These are phyloP conservation scores for Lycocerus yunnanus DNA, from an alignment of 2,888 invertebrate genomes.

Conservation along the genomic window DNA sequence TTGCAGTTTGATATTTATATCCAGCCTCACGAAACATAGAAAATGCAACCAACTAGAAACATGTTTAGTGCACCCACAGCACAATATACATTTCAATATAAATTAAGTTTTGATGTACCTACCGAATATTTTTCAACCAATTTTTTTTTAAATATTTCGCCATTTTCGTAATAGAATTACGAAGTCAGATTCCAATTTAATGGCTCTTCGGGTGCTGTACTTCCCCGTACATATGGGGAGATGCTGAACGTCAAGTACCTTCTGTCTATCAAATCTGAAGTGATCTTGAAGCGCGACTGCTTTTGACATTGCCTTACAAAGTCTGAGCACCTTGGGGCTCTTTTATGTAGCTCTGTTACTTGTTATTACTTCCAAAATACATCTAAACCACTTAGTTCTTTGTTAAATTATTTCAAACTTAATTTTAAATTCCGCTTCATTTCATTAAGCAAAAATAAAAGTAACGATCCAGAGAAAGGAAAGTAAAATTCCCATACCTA, in stretches of 20 bases:
- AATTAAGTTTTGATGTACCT: not conserved
- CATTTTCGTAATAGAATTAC: constrained; percentile 9
- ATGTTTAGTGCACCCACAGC: constrained; percentile 1
- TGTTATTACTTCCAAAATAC: constrained; percentile 24
- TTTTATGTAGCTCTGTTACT: constrained; percentile 19
- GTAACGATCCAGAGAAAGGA: not conserved
- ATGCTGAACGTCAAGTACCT: constrained; percentile 27
- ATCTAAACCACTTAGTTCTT: constrained; percentile 8
- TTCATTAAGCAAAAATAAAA: not conserved
- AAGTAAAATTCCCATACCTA: not conserved
- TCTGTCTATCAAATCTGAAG: constrained; percentile 33
- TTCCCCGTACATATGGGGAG: constrained; percentile 26
- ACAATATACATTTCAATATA: not conserved
- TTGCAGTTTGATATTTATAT: constrained; percentile 24
- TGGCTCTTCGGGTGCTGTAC: constrained; percentile 25
- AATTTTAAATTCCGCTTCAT: not conserved
- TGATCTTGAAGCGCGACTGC: constrained; percentile 34
- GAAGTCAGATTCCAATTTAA: constrained; percentile 23
- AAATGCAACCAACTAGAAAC: constrained; percentile 1
- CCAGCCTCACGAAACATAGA: constrained; percentile 4
- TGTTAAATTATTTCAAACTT: not conserved
- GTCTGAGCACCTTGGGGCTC: constrained; percentile 26
- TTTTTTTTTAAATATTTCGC: constrained; percentile 8
- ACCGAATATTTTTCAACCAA: not conserved
- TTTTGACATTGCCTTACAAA: constrained; percentile 32